Percentiles rank a stretch among this genome's conserved stretches.
phyloP scores from a whole-genome alignment of 2,797 vertebrate species.

The Margarornis squamiger region DNA sequence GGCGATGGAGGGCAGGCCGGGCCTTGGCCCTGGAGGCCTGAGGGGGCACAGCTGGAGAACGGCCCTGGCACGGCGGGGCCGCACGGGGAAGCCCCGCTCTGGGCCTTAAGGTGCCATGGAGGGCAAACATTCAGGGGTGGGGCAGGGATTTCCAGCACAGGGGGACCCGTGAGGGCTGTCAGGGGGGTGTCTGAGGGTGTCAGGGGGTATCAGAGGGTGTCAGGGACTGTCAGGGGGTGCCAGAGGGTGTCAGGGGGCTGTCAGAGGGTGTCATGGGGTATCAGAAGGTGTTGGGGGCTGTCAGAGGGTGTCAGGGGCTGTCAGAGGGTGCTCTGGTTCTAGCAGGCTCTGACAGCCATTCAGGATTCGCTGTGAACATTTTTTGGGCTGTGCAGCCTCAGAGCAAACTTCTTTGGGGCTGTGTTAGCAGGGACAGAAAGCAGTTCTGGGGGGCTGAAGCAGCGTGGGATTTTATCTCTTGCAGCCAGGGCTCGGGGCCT shows the following conservation, averaged over 20 bases:
- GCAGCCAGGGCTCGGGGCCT: not conserved
- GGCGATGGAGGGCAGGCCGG: not conserved
- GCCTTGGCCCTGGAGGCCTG: not conserved
- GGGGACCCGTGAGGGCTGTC: fast-evolving
- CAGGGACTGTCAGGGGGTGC: too few species aligned
- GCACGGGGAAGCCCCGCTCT: not conserved
- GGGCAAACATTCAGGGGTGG: not conserved
- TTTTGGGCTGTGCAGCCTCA: fast-evolving
- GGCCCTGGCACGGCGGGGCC: too few species aligned
- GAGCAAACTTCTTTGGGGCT: not conserved
- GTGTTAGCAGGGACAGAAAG: fast-evolving
- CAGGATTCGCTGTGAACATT: not conserved
- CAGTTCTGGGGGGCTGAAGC: not conserved
- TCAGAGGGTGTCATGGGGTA: too few species aligned
- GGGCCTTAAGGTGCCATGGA: fast-evolving
- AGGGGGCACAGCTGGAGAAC: too few species aligned
- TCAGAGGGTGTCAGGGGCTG: too few species aligned
- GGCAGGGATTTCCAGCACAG: fast-evolving
- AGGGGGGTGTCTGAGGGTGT: too few species aligned
- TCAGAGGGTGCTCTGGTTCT: not conserved
- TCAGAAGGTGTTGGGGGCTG: too few species aligned
- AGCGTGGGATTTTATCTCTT: fast-evolving
- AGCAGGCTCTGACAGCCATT: fast-evolving
- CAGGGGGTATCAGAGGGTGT: too few species aligned
- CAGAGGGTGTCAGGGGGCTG: too few species aligned